Conservation (phyloP, 2,797 vertebrate species). For the Pristis pectinata region DNA sequence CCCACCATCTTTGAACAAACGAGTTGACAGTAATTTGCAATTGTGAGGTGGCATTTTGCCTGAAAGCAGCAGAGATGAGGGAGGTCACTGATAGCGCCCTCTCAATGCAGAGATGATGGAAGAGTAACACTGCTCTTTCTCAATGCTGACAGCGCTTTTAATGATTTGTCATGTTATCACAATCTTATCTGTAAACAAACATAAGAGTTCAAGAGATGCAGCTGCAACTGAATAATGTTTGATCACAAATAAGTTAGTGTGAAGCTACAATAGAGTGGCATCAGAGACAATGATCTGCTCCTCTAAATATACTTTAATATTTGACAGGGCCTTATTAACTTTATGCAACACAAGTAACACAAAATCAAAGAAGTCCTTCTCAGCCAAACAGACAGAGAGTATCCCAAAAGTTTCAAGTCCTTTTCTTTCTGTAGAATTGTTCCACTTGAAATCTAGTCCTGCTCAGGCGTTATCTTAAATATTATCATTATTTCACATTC, state of each 20-base stretch:
- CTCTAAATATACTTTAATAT: background rate
- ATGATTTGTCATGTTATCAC: conserved; percentile 53
- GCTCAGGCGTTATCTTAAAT: background rate
- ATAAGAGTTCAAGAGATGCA: conserved; percentile 39
- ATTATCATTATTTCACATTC: background rate
- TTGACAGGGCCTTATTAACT: background rate
- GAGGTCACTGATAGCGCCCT: conserved; percentile 46
- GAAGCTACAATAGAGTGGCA: background rate
- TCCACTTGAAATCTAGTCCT: background rate
- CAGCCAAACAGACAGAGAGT: background rate
- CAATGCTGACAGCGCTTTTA: conserved; percentile 49
- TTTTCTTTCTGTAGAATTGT: background rate
- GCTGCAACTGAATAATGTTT: conserved; percentile 54
- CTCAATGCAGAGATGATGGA: conserved; percentile 48
- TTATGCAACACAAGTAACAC: background rate
- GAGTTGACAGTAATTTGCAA: conserved; percentile 8
- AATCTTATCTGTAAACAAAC: conserved; percentile 62
- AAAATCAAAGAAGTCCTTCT: background rate
- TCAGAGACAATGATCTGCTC: background rate
- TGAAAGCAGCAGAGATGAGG: conserved; percentile 43
- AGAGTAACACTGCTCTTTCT: conserved; percentile 53
- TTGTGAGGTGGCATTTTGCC: conserved; percentile 43
- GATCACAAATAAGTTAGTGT: conserved; percentile 28
- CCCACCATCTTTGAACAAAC: conserved; percentile 23
- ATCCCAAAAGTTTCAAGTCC: background rate